A percentile compares a stretch with the other conserved stretches of the same genome.
phyloP scores from a whole-genome alignment of 1,140 invertebrate species.

The Neodiprion virginianus region DNA sequence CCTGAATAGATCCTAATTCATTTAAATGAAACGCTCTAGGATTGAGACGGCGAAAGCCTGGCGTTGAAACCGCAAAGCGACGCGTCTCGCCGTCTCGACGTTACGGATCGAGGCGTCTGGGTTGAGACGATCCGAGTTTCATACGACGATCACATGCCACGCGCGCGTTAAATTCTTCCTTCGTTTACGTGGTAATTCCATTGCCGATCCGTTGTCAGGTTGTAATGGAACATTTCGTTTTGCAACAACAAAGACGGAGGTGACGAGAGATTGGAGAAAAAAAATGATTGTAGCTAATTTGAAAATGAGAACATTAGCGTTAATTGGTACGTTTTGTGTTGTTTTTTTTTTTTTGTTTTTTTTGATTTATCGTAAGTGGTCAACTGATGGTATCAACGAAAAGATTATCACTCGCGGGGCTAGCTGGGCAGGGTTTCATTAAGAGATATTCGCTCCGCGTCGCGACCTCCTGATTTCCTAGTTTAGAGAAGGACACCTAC shows the following conservation, averaged over 20 bases:
- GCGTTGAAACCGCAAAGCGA: neutral
- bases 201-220: no score
- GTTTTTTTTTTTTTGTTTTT: no score
- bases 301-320: constrained; percentile 16
- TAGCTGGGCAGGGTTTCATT: neutral
- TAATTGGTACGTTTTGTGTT: no score
- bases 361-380: no score
- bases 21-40: no score
- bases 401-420: no score
- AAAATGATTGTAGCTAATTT: neutral
- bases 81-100: neutral
- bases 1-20: no score
- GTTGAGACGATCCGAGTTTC: neutral
- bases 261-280: constrained; percentile 12
- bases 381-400: no score
- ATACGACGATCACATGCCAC: neutral
- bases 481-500: no score
- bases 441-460: neutral
- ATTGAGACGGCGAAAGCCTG: no score
- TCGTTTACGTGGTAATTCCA: neutral
- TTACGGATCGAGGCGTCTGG: neutral
- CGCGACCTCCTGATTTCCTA: no score
- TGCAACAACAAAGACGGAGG: constrained; percentile 6
- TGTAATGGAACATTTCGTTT: no score
- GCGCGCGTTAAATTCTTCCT: neutral